A percentile compares a stretch with the other conserved stretches of the same genome.
Conservation (phyloP, 2,113 vertebrate genomes). For the Oncorhynchus nerka region DNA sequence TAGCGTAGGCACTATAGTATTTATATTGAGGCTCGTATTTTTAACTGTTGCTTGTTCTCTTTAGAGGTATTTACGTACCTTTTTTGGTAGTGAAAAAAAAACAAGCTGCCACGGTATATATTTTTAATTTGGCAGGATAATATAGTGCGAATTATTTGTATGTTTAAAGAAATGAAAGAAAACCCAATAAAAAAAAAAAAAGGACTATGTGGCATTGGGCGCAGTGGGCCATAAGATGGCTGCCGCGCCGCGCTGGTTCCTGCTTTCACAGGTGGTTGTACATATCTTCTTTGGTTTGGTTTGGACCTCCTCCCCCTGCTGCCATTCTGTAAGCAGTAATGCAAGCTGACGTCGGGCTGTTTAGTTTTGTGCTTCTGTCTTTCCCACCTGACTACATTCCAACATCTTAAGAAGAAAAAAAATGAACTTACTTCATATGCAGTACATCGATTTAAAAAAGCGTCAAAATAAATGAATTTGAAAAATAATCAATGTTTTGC, state of each 20-base stretch:
- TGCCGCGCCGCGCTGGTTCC: constrained; percentile 55
- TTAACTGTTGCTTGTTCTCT: constrained; percentile 99
- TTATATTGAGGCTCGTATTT: constrained; percentile 99
- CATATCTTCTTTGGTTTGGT: constrained; percentile 88
- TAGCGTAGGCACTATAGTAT: constrained; percentile 99
- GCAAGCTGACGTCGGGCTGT: constrained; percentile 98
- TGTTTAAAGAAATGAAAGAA: constrained; percentile 91
- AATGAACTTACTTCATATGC: constrained; percentile 83
- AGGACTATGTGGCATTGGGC: constrained; percentile 89
- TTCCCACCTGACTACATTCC: constrained; percentile 93
- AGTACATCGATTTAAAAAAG: constrained; percentile 87
- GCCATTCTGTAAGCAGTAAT: constrained; percentile 98
- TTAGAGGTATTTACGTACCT: constrained; percentile 98
- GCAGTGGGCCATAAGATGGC: constrained; percentile 94
- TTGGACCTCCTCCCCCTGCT: constrained; percentile 75
- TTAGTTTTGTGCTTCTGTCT: constrained; percentile 97
- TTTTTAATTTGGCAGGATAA: constrained; percentile 99
- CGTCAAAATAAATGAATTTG: constrained; percentile 67
- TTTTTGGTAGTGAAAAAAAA: constrained; percentile 97
- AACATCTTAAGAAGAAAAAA: constrained; percentile 80
- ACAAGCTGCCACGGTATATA: constrained; percentile 99
- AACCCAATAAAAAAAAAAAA: constrained; percentile 74
- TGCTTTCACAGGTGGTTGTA: constrained; percentile 95
- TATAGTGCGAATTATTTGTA: constrained; percentile 99
- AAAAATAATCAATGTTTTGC: constrained; percentile 85